These are phyloP conservation scores for Daboia siamensis DNA, from an alignment of 2,113 vertebrate species.

Conservation along the genomic window DNA sequence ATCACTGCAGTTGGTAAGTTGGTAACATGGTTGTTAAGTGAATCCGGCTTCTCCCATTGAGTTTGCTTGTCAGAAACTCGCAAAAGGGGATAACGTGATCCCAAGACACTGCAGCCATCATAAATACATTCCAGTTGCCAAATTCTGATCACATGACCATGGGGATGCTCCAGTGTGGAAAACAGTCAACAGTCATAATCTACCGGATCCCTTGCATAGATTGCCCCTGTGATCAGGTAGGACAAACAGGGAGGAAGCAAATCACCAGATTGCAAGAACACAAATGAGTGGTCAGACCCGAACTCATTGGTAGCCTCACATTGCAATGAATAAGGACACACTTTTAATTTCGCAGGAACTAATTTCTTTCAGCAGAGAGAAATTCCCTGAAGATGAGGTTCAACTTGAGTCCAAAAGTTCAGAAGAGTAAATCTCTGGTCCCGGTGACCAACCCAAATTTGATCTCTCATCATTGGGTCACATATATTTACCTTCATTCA, in stretches of 20 bases:
- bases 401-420: background rate
- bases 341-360: too few species aligned
- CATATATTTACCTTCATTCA: too few species aligned
- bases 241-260: too few species aligned
- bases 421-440: background rate
- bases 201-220: too few species aligned
- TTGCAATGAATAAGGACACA: too few species aligned
- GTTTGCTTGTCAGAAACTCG: background rate
- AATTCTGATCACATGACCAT: background rate
- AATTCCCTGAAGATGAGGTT: background rate
- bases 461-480: background rate
- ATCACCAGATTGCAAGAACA: too few species aligned
- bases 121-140: background rate
- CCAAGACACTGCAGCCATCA: background rate
- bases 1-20: background rate
- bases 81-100: background rate
- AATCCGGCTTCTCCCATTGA: background rate
- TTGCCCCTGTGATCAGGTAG: too few species aligned
- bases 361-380: background rate
- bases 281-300: too few species aligned
- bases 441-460: background rate
- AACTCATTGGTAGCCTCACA: too few species aligned
- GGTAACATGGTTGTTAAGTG: background rate
- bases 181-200: background rate
- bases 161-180: background rate